These are phyloP conservation scores for Megaceryle alcyon DNA, from an alignment of 2,797 vertebrate species.

Conservation along the genomic window DNA sequence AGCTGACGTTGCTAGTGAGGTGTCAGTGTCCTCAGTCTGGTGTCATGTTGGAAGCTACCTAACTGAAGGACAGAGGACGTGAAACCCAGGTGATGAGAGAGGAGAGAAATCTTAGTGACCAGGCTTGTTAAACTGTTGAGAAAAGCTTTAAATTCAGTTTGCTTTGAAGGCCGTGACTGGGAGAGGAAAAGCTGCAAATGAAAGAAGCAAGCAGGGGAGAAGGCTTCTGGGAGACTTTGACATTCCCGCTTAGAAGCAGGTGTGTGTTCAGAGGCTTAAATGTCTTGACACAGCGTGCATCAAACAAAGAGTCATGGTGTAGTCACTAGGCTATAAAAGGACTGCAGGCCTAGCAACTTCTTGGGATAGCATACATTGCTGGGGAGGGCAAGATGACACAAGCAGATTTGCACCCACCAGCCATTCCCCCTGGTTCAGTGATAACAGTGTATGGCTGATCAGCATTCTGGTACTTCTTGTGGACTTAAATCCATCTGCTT, in stretches of 20 bases:
- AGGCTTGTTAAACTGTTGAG: not conserved
- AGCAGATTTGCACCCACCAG: not conserved
- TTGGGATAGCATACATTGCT: not conserved
- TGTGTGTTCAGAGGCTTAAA: not conserved
- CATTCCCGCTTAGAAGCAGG: not conserved
- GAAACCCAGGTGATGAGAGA: not conserved
- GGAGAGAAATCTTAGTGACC: not conserved
- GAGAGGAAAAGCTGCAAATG: not conserved
- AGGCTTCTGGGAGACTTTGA: not conserved
- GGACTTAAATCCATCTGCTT: not conserved
- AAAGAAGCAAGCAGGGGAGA: not conserved
- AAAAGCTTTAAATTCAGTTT: not conserved
- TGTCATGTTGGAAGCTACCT: not conserved
- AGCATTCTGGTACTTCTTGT: not conserved
- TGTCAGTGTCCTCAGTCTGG: not conserved
- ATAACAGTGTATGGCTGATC: not conserved
- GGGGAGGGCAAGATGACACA: not conserved
- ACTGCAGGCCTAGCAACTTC: not conserved
- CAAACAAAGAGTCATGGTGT: not conserved
- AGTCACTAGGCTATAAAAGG: not conserved
- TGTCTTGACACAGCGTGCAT: not conserved
- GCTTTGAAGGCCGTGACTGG: rapidly evolving
- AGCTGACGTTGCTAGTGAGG: not conserved
- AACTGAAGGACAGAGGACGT: not conserved
- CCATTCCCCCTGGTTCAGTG: not conserved